These are phyloP conservation scores for Larimichthys crocea DNA, from an alignment of 2,113 vertebrate genomes.

Conservation along the genomic window DNA sequence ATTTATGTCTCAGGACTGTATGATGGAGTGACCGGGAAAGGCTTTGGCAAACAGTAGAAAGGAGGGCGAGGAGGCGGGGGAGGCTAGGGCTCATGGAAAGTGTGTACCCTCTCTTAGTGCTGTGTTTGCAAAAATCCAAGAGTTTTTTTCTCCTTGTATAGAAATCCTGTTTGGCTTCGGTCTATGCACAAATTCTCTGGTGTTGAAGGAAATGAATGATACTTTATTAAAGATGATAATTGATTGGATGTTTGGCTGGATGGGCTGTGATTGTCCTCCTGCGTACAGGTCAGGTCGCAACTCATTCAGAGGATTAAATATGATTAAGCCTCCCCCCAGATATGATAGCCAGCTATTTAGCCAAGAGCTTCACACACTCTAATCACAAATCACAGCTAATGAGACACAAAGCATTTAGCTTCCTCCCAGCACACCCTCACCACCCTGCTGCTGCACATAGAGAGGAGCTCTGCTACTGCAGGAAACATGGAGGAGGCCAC, in stretches of 20 bases:
- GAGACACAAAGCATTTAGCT: conserved; percentile 65
- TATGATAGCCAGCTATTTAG: conserved; percentile 61
- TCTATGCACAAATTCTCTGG: conserved; percentile 17
- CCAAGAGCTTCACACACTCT: conserved; percentile 54
- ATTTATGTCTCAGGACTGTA: conserved; percentile 47
- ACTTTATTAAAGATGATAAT: conserved; percentile 53
- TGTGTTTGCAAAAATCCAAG: conserved; percentile 48
- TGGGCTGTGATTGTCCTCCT: conserved; percentile 37
- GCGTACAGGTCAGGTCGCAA: conserved; percentile 41
- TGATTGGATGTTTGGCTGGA: conserved; percentile 47
- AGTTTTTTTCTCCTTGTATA: neutral
- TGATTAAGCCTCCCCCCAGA: conserved; percentile 47
- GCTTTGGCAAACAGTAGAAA: conserved; percentile 44
- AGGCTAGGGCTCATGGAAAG: conserved; percentile 15
- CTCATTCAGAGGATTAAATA: conserved; percentile 53
- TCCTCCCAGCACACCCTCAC: conserved; percentile 36
- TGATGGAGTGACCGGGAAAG: conserved; percentile 55
- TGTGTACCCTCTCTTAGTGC: conserved; percentile 27
- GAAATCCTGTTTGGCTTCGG: conserved; percentile 34
- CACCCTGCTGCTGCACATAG: conserved; percentile 44
- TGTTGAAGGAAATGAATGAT: conserved; percentile 45
- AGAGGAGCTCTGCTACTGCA: conserved; percentile 29
- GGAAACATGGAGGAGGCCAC: conserved; percentile 5
- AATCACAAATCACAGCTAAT: conserved; percentile 75
- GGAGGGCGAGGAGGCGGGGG: neutral